Percentiles rank a stretch among this genome's conserved stretches.
Conservation (phyloP, 1,140 invertebrate genomes). For the Drosophila miranda region DNA sequence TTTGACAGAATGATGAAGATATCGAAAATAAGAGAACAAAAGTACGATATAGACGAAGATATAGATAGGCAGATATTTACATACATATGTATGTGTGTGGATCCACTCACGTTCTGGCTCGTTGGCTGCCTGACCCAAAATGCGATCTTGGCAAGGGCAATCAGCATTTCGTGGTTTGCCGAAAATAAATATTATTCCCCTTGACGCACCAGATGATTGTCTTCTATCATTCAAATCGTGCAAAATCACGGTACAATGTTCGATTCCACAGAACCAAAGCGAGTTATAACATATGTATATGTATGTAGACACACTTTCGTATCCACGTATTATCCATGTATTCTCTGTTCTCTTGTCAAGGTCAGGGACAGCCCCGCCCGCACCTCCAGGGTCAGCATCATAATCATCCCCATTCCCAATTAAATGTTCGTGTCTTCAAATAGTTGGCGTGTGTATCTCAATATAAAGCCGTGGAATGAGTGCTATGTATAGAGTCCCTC, state of each 20-base stretch:
- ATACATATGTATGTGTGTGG: too few relatives aligned
- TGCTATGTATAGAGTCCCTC: neutral
- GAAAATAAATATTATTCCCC: slow-evolving; percentile 6
- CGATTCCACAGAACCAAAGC: neutral
- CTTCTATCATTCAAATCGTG: neutral
- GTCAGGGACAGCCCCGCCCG: slow-evolving; percentile 15
- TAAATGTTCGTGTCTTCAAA: slow-evolving; percentile 20
- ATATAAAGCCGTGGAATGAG: slow-evolving; percentile 8
- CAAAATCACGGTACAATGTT: slow-evolving; percentile 8
- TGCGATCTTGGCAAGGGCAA: slow-evolving; percentile 14
- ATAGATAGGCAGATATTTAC: too few relatives aligned
- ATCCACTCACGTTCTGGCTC: neutral
- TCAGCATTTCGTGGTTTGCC: neutral
- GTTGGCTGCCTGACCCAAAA: slow-evolving; percentile 31
- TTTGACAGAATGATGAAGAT: slow-evolving; percentile 10
- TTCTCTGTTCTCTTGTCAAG: slow-evolving; percentile 19
- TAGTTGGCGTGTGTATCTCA: slow-evolving; percentile 8
- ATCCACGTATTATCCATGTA: neutral
- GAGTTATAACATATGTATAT: neutral
- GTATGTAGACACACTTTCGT: neutral
- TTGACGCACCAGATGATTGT: neutral
- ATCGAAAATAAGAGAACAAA: neutral
- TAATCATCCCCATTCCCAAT: slow-evolving; percentile 7
- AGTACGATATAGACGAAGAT: too few relatives aligned
- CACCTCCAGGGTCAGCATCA: slow-evolving; percentile 1